Percentiles rank a stretch among this genome's conserved stretches.
phyloP scores from a whole-genome alignment of 2,888 invertebrate genomes.

The Melieria omissa region DNA sequence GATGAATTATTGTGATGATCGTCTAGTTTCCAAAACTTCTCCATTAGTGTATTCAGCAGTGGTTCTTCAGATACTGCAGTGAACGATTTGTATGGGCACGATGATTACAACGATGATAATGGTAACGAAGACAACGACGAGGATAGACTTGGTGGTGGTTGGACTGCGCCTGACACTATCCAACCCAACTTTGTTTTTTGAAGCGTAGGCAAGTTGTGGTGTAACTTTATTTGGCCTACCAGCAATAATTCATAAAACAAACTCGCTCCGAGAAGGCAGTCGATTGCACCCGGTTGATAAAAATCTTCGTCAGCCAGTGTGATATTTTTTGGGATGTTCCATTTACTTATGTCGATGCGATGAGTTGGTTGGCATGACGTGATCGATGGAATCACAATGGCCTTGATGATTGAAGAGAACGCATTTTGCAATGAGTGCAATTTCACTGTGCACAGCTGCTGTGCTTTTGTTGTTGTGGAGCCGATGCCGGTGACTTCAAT shows the following conservation, averaged over 20 bases:
- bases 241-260: conserved; percentile 10
- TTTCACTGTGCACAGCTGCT: not conserved
- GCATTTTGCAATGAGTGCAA: not conserved
- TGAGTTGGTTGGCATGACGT: not conserved
- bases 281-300: not conserved
- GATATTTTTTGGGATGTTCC: conserved; percentile 13
- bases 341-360: not conserved
- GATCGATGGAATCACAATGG: conserved; percentile 1
- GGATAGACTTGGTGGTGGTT: not conserved
- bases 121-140: not conserved
- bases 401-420: not conserved
- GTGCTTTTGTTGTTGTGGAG: not conserved
- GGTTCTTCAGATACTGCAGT: too few relatives aligned
- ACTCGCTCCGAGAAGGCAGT: not conserved
- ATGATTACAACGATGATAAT: not conserved
- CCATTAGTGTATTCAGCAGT: not conserved
- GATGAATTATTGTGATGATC: not conserved
- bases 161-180: too few relatives aligned
- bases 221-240: conserved; percentile 10
- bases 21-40: not conserved
- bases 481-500: conserved; percentile 4
- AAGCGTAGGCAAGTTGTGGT: not conserved
- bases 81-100: not conserved
- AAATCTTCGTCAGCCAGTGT: not conserved
- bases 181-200: conserved; percentile 1